A percentile compares a stretch with the other conserved stretches of the same genome.
phyloP scores from a whole-genome alignment of 1,140 invertebrate genomes.

The Halictus rubicundus region DNA sequence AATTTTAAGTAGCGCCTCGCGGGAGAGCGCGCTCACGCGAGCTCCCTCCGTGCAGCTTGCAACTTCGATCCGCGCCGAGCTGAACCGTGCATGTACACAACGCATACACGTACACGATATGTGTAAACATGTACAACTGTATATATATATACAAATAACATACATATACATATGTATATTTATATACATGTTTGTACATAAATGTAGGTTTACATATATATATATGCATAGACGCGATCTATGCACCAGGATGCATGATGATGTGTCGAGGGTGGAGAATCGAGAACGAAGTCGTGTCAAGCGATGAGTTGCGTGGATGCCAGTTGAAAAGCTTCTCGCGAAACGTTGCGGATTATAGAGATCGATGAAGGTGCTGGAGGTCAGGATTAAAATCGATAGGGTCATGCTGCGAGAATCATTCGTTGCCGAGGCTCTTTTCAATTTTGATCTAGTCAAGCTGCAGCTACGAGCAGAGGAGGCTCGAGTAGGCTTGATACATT shows the following conservation, averaged over 20 bases:
- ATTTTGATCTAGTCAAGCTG: too few relatives aligned
- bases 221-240: too few relatives aligned
- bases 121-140: too few relatives aligned
- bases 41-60: slow-evolving; percentile 10
- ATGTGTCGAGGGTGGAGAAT: neutral
- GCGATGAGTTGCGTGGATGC: neutral
- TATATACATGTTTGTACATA: too few relatives aligned
- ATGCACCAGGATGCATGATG: too few relatives aligned
- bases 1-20: slow-evolving; percentile 59
- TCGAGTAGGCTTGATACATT: too few relatives aligned
- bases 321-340: neutral
- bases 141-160: neutral
- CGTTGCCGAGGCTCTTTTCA: too few relatives aligned
- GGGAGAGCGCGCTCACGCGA: slow-evolving; percentile 17
- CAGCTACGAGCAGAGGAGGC: too few relatives aligned
- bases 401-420: too few relatives aligned
- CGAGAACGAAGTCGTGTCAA: neutral
- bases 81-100: neutral
- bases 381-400: neutral
- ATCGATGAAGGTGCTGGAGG: neutral
- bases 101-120: too few relatives aligned
- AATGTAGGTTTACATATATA: too few relatives aligned
- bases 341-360: slow-evolving; percentile 18
- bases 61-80: slow-evolving; percentile 1
- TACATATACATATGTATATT: too few relatives aligned